These are phyloP conservation scores for Drosophila neotestacea DNA, from an alignment of 2,888 invertebrate genomes.

Conservation along the genomic window DNA sequence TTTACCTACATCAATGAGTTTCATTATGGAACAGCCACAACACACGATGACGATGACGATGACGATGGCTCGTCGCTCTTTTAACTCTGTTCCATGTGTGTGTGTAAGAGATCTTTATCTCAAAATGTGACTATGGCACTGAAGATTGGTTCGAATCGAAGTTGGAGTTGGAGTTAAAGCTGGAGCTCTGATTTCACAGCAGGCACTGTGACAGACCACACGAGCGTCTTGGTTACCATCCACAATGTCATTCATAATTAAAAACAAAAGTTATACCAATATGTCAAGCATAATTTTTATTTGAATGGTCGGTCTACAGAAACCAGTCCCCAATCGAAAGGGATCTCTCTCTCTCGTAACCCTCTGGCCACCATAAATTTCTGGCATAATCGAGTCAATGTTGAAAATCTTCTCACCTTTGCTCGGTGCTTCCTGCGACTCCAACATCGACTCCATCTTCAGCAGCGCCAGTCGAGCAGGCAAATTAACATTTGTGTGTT, in stretches of 20 bases:
- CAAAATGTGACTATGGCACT: constrained; percentile 65
- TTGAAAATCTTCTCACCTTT: constrained; percentile 83
- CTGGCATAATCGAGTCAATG: constrained; percentile 82
- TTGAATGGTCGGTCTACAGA: constrained; percentile 54
- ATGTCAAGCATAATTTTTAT: constrained; percentile 83
- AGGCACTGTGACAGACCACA: constrained; percentile 71
- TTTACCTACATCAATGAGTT: constrained; percentile 85
- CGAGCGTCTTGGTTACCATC: constrained; percentile 47
- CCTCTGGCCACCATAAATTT: constrained; percentile 77
- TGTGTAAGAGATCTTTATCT: constrained; percentile 72
- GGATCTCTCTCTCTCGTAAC: constrained; percentile 7
- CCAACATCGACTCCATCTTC: constrained; percentile 15
- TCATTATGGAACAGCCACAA: constrained; percentile 70
- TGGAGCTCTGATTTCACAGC: constrained; percentile 81
- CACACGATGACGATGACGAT: constrained; percentile 42
- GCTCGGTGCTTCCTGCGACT: constrained; percentile 67
- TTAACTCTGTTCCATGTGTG: constrained; percentile 17
- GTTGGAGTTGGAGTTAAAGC: neutral
- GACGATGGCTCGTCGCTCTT: constrained; percentile 1
- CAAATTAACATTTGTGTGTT: constrained; percentile 79
- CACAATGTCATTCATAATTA: constrained; percentile 79
- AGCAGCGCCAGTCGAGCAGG: constrained; percentile 39
- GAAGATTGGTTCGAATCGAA: constrained; percentile 23
- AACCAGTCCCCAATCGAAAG: constrained; percentile 39
- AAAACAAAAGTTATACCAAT: constrained; percentile 81